These are phyloP conservation scores for Echiichthys vipera DNA, from an alignment of 2,797 vertebrate genomes.

Conservation along the genomic window DNA sequence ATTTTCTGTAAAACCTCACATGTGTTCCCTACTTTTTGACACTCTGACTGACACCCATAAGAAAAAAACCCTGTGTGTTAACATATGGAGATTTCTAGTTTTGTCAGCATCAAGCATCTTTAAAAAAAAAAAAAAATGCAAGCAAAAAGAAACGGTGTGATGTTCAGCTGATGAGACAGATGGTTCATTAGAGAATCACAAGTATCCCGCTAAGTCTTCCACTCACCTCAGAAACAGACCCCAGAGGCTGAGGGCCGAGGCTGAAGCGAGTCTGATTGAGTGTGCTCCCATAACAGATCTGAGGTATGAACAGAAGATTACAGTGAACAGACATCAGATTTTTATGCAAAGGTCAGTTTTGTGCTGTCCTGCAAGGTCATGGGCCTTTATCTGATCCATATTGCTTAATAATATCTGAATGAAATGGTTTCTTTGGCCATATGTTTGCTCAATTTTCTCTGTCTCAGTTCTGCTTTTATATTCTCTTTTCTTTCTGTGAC, in stretches of 20 bases:
- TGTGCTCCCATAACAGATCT: constrained; percentile 23
- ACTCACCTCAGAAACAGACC: constrained; percentile 55
- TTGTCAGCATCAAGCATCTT: constrained; percentile 60
- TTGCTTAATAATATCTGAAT: background rate
- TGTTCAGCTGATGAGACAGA: constrained; percentile 76
- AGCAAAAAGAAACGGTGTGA: constrained; percentile 17
- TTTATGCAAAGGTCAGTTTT: constrained; percentile 30
- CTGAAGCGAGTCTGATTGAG: constrained; percentile 33
- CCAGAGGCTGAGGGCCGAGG: constrained; percentile 16
- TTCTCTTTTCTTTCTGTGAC: constrained; percentile 12
- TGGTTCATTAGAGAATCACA: constrained; percentile 82
- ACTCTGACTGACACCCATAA: constrained; percentile 32
- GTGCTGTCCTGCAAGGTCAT: background rate
- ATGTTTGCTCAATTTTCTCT: background rate
- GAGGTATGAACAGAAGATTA: constrained; percentile 24
- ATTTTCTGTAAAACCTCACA: background rate
- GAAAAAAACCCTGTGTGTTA: constrained; percentile 37
- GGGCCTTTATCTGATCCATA: background rate
- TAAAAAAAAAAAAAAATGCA: constrained; percentile 35
- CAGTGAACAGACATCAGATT: constrained; percentile 19
- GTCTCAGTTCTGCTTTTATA: background rate
- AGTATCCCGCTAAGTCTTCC: constrained; percentile 68
- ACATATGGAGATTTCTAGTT: constrained; percentile 71
- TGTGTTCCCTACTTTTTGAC: constrained; percentile 21
- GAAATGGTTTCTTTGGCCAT: background rate